A percentile compares a stretch with the other conserved stretches of the same genome.
These are phyloP conservation scores for Asteroscopus sphinx DNA, from an alignment of 2,888 invertebrate genomes.

Conservation along the genomic window DNA sequence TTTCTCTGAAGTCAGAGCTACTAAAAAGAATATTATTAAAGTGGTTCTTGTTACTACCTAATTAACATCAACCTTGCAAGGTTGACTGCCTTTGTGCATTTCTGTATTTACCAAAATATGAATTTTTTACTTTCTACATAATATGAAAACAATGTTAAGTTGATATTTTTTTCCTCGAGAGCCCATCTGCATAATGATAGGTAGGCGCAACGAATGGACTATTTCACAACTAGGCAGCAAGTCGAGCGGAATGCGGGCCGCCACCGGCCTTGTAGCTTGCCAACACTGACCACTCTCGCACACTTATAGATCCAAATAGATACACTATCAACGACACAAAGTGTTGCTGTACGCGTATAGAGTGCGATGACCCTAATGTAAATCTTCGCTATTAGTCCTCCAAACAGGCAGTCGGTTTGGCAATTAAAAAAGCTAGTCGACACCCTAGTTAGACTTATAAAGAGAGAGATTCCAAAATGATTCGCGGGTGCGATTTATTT, in stretches of 20 bases:
- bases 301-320: constrained; percentile 76
- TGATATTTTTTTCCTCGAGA: constrained; percentile 37
- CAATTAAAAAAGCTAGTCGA: constrained; percentile 28
- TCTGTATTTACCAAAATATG: constrained; percentile 28
- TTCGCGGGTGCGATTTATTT: constrained; percentile 5
- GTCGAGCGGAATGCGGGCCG: constrained; percentile 85
- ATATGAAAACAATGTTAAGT: constrained; percentile 17
- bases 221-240: constrained; percentile 81
- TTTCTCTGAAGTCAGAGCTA: constrained; percentile 42
- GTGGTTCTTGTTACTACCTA: constrained; percentile 30
- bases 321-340: constrained; percentile 67
- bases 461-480: constrained; percentile 11
- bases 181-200: constrained; percentile 65
- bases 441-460: constrained; percentile 15
- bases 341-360: constrained; percentile 65
- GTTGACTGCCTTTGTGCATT: constrained; percentile 23
- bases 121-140: constrained; percentile 50
- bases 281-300: constrained; percentile 85
- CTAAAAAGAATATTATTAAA: constrained; percentile 30
- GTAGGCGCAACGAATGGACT: constrained; percentile 74
- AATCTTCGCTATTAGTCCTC: constrained; percentile 43
- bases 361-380: constrained; percentile 70
- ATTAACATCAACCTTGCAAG: constrained; percentile 53
- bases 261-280: constrained; percentile 86
- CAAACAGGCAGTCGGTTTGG: constrained; percentile 14